Percentiles rank a stretch among this genome's conserved stretches.
Evolutionary conservation across 64 coral and sea anemone genomes (phyloP).

Genomic region (Anthopleura sola): DNA sequence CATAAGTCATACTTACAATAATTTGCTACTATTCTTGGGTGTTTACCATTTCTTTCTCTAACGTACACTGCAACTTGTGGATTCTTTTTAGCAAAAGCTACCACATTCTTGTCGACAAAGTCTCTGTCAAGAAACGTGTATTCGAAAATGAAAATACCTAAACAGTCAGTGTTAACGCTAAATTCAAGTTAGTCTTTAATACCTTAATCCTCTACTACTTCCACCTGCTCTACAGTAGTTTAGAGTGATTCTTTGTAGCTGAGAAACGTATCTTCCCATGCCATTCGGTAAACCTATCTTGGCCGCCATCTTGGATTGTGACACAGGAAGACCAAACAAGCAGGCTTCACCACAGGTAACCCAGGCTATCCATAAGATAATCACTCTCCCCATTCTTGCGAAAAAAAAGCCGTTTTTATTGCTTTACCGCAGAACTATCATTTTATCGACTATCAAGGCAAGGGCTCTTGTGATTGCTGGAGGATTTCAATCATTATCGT

Average conservation of each 20-base stretch:
- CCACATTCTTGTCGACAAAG: slow-evolving; percentile 71
- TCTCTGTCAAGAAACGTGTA: slow-evolving; percentile 43
- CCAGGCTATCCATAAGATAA: no score
- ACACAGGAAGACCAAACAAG: no score
- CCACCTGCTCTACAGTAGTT: slow-evolving; percentile 92
- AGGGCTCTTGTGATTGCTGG: no score
- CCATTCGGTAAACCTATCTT: slow-evolving; percentile 26
- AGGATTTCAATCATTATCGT: no score
- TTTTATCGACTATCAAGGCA: no score
- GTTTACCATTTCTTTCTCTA: slow-evolving; percentile 77
- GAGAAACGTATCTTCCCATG: slow-evolving; percentile 84
- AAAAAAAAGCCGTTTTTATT: no score
- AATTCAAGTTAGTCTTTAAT: not conserved
- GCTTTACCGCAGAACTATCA: no score
- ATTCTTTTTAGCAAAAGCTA: slow-evolving; percentile 72
- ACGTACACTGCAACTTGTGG: slow-evolving; percentile 87
- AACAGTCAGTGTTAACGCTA: not conserved
- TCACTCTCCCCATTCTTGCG: no score
- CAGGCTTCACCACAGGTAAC: no score
- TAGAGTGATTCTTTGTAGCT: slow-evolving; percentile 76
- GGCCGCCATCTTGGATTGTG: slow-evolving; percentile 75
- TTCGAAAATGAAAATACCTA: not conserved
- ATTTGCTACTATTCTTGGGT: slow-evolving; percentile 95
- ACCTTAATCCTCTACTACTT: slow-evolving; percentile 97
- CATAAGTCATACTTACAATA: slow-evolving; percentile 75